Evolutionary conservation across 2,797 vertebrate genomes (phyloP).

Genomic region (Anguilla pacifica): DNA sequence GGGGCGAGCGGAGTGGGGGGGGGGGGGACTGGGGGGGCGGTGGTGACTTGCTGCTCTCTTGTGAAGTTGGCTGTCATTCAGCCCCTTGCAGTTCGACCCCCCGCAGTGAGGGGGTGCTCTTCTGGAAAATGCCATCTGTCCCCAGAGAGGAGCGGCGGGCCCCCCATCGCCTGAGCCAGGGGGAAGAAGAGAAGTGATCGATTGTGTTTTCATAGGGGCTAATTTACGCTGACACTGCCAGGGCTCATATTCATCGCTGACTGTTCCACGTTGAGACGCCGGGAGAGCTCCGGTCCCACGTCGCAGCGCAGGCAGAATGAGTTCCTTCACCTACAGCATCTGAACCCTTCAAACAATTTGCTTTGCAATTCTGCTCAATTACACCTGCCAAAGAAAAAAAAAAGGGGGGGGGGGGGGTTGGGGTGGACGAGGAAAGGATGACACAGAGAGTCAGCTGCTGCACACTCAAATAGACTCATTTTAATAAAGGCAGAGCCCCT

Average conservation of each 20-base stretch:
- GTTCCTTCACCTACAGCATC: conserved; percentile 22
- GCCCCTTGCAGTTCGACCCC: conserved; percentile 47
- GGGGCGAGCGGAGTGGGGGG: too few relatives aligned
- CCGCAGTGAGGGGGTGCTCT: conserved; percentile 50
- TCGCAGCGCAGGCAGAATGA: conserved; percentile 23
- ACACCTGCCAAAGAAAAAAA: not conserved
- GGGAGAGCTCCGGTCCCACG: conserved; percentile 25
- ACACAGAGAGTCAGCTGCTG: conserved; percentile 14
- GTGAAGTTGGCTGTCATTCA: conserved; percentile 45
- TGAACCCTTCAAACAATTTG: conserved; percentile 27
- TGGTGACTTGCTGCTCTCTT: conserved; percentile 8
- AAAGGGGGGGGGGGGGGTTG: not conserved
- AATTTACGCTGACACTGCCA: conserved; percentile 35
- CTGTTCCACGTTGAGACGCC: conserved; percentile 33
- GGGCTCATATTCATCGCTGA: conserved; percentile 28
- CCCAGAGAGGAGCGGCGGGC: conserved; percentile 35
- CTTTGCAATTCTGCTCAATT: conserved; percentile 14
- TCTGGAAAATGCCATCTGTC: conserved; percentile 57
- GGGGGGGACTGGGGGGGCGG: not conserved
- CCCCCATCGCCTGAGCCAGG: conserved; percentile 27
- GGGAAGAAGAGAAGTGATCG: conserved; percentile 32
- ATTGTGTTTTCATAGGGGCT: conserved; percentile 39
- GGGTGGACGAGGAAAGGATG: not conserved
- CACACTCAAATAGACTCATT: conserved; percentile 7
- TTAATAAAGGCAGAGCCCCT: conserved; percentile 13